These are phyloP conservation scores for Prietella phreatophila DNA, from an alignment of 2,113 vertebrate genomes.

Conservation along the genomic window DNA sequence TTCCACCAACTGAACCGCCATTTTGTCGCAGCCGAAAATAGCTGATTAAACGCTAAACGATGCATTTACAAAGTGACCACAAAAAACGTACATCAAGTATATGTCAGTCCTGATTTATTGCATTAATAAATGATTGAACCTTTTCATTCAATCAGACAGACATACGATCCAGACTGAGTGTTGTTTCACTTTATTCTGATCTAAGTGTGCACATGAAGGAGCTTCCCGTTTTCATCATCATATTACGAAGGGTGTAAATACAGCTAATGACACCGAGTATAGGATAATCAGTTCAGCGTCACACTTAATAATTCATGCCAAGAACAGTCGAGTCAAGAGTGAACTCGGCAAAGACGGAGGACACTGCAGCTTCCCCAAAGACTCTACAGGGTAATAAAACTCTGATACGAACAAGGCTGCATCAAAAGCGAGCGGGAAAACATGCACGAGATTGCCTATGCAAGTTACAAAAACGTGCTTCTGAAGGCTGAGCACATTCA, in stretches of 20 bases:
- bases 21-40: not conserved
- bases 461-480: not conserved
- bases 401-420: no score
- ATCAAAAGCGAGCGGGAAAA: not conserved
- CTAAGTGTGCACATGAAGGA: not conserved
- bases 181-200: not conserved
- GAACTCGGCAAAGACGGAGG: not conserved
- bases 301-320: not conserved
- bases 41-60: not conserved
- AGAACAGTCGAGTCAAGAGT: not conserved
- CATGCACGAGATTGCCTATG: not conserved
- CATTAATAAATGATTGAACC: not conserved
- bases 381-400: not conserved
- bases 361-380: not conserved
- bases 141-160: not conserved
- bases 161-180: not conserved
- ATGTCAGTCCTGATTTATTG: not conserved
- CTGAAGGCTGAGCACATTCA: not conserved
- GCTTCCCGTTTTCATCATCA: not conserved
- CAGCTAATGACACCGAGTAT: not conserved
- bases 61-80: no score
- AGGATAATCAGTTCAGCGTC: not conserved
- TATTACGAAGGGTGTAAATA: not conserved
- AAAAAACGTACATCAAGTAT: no score
- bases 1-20: not conserved